phyloP scores from a whole-genome alignment of 1,140 invertebrate genomes.

The Ostrea denselamellosa region DNA sequence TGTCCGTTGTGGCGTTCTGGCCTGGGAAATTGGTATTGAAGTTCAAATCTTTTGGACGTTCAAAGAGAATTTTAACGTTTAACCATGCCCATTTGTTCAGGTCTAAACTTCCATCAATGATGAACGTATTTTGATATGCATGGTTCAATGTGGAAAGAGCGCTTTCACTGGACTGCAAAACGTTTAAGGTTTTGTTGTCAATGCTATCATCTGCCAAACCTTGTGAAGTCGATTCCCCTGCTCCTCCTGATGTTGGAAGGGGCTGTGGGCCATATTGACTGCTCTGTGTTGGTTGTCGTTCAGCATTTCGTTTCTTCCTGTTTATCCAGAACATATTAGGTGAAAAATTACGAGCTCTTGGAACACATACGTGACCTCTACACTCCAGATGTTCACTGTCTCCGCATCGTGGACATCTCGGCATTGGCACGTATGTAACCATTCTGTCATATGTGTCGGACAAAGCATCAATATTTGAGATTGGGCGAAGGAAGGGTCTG shows the following conservation, averaged over 20 bases:
- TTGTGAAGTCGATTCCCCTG: neutral
- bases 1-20: neutral
- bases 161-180: neutral
- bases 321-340: neutral
- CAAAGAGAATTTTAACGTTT: slow-evolving; percentile 41
- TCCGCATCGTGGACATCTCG: slow-evolving; percentile 43
- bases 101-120: slow-evolving; percentile 46
- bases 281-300: neutral
- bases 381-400: neutral
- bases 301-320: neutral
- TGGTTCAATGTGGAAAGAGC: neutral
- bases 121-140: slow-evolving; percentile 51
- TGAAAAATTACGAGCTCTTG: neutral
- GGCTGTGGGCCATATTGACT: neutral
- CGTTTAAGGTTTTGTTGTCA: slow-evolving; percentile 11
- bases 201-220: neutral
- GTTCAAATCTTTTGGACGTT: slow-evolving; percentile 24
- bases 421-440: slow-evolving; percentile 53
- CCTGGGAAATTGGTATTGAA: neutral
- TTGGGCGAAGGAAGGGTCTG: slow-evolving; percentile 47
- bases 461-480: slow-evolving; percentile 55
- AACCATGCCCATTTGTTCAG: slow-evolving; percentile 44
- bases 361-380: neutral
- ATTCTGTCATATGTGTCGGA: slow-evolving; percentile 52
- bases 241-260: neutral